phyloP scores from a whole-genome alignment of 2,797 vertebrate species.

The Astyanax mexicanus region DNA sequence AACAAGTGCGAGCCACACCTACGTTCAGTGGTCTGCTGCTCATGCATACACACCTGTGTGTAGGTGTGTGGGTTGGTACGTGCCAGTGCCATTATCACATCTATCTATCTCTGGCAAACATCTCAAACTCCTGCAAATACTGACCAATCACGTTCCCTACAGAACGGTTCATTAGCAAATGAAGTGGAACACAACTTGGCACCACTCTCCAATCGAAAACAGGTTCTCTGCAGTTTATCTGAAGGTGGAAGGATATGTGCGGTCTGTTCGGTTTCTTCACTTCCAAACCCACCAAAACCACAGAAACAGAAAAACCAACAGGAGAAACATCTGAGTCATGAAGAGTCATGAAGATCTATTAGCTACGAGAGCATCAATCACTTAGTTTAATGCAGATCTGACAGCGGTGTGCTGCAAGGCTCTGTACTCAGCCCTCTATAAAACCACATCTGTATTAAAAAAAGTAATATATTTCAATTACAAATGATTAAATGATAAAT shows the following conservation, averaged over 20 bases:
- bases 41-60: conserved; percentile 47
- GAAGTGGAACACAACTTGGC: too few species aligned
- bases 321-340: conserved; percentile 48
- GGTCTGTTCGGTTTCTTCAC: conserved; percentile 9
- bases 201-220: too few species aligned
- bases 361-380: conserved; percentile 21
- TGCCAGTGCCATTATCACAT: not conserved
- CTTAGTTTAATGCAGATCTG: conserved; percentile 33
- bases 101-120: not conserved
- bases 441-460: conserved; percentile 41
- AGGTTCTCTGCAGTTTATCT: too few species aligned
- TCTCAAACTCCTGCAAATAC: too few species aligned
- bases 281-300: conserved; percentile 29
- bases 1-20: conserved; percentile 36
- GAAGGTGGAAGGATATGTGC: too few species aligned
- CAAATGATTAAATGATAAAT: too few species aligned
- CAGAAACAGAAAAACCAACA: conserved; percentile 3
- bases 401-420: conserved; percentile 23
- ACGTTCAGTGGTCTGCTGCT: conserved; percentile 20
- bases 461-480: too few species aligned
- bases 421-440: conserved; percentile 21
- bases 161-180: too few species aligned
- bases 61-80: conserved; percentile 15
- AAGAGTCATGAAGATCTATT: conserved; percentile 16
- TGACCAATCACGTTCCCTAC: too few species aligned